Evolutionary conservation across 2,888 invertebrate genomes (phyloP).

Genomic region (Apamea crenata): DNA sequence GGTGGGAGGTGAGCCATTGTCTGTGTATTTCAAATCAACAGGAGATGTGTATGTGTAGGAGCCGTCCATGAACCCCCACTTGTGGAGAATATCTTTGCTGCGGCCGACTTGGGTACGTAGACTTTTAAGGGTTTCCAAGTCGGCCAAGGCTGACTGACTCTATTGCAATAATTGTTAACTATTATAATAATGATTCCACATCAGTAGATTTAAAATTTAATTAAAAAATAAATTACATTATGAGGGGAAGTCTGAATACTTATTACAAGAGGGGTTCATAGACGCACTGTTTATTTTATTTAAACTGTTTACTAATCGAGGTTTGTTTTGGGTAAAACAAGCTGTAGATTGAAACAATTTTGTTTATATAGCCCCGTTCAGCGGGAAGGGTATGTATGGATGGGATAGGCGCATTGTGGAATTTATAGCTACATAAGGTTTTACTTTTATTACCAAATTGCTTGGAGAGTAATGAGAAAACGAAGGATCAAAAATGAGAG

Average conservation of each 20-base stretch:
- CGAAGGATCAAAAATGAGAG: not conserved
- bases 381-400: not conserved
- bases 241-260: not conserved
- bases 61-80: not conserved
- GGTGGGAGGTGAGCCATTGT: not conserved
- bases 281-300: conserved; percentile 13
- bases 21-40: not conserved
- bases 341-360: not conserved
- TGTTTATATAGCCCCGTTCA: not conserved
- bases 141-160: not conserved
- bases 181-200: no score
- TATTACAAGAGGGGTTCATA: not conserved
- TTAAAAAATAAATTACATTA: not conserved
- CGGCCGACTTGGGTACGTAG: not conserved
- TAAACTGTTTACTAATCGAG: not conserved
- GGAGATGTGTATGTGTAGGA: no score
- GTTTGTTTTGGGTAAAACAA: not conserved
- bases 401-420: not conserved
- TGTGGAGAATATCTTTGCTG: not conserved
- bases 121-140: not conserved
- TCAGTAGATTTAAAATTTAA: not conserved
- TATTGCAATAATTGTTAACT: not conserved
- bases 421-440: not conserved
- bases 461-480: not conserved
- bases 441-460: not conserved